Base-by-base conservation (phyloP, 1,140 invertebrate genomes). In the Dendroctonus valens region DNA sequence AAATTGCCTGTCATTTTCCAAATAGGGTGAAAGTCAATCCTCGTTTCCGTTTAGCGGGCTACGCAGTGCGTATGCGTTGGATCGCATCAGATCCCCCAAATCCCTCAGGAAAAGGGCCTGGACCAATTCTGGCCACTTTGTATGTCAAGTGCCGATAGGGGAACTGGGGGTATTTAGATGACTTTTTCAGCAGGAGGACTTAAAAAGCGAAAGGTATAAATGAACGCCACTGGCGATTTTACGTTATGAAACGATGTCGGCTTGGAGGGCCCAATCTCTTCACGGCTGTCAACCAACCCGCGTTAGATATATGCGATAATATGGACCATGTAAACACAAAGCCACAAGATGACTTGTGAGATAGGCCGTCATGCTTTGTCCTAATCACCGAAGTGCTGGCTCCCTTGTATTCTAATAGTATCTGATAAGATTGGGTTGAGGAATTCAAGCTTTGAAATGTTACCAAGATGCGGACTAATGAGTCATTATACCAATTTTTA, bases 241-340 rank as follows among this genome's bases (percentile, higher is more conserved):
- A 26, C 26, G 26, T 26, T 26, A 26, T 26, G 26, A 26, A 26
- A 26, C 26, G 26, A 40, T 14, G 59, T 61, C 59, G 59, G 59
- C 49, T n/a, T 51, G 49, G 7, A 52, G 59, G 48, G 48, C 49
- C 8, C n/a, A 58, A 48, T 40, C 59, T 61, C 37, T 61, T 61
- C 59, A 61, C 39, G 49, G 59, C 59, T 61, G 59, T 61, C 59
- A 61, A 41, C 59, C 44, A 51, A 52, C 59, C 49, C 48, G 59
- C 26, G 59, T 61, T 44, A 51, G 59, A 61, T 61, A 41, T 61
- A 68, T 60, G 15, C 15, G 66, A 68, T 68, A 58, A 62, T 60
- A 68, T 55, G 53, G 66, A 54, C 66, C 59, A 62, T 68, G 66
- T 68, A 68, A 68, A 68, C 66, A 68, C 66, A 68, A 68, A 62